Conservation (phyloP, 2,797 vertebrate species). For the Discoglossus pictus region DNA sequence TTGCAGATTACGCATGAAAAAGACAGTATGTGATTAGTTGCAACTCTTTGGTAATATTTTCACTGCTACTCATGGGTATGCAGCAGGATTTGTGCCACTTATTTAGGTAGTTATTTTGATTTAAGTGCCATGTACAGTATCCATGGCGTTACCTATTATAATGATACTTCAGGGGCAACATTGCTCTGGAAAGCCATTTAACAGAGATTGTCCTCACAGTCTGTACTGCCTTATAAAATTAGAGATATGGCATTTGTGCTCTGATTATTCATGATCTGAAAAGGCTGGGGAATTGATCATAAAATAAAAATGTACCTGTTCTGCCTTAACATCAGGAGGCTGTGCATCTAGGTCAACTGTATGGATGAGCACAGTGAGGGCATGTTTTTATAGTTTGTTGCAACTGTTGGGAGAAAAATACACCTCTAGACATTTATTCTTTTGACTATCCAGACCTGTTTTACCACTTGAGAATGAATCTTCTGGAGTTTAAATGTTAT, state of each 20-base stretch:
- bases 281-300: slow-evolving; percentile 39
- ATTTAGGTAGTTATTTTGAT: slow-evolving; percentile 35
- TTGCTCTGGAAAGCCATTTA: slow-evolving; percentile 32
- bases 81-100: slow-evolving; percentile 18
- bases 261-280: slow-evolving; percentile 47
- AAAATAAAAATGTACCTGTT: slow-evolving; percentile 46
- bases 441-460: slow-evolving; percentile 15
- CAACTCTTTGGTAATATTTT: slow-evolving; percentile 32
- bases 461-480: slow-evolving; percentile 30
- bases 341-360: slow-evolving; percentile 46
- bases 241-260: slow-evolving; percentile 41
- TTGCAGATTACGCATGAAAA: background rate
- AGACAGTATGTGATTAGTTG: slow-evolving; percentile 6
- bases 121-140: slow-evolving; percentile 23
- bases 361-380: slow-evolving; percentile 40
- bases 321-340: slow-evolving; percentile 22
- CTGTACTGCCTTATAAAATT: slow-evolving; percentile 42
- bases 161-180: slow-evolving; percentile 38
- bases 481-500: slow-evolving; percentile 17
- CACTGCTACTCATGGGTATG: slow-evolving; percentile 11
- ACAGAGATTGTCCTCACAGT: slow-evolving; percentile 43
- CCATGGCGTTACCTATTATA: slow-evolving; percentile 29
- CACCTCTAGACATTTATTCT: slow-evolving; percentile 20
- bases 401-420: slow-evolving; percentile 32
- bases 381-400: slow-evolving; percentile 34